Base-by-base conservation (phyloP, 2,113 vertebrate species). In the Hemichromis elongatus region DNA sequence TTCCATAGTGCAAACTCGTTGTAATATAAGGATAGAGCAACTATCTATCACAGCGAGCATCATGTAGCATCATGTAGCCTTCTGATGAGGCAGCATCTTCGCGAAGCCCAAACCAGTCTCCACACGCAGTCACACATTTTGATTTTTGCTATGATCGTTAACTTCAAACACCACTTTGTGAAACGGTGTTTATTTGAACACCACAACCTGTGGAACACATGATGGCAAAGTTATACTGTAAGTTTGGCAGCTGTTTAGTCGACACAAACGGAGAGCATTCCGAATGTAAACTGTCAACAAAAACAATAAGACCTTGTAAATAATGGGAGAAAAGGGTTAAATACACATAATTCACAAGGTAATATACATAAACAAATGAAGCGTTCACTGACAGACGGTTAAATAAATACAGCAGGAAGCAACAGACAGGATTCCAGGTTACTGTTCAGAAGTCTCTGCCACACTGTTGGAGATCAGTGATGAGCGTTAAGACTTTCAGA, bases 351-450 rank as follows among this genome's bases (percentile, higher is more conserved):
- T 77, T 88, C 82, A 70, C 30, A 40, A 19, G 18, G 33, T 53
- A 59, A 79, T n/a, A 79, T 45, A 75, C 12, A 82, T 79, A 26
- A 86, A 87, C 45, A 85, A 80, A 55, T 50, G 8, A n/a, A 50
- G 42, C 53, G 18, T 70, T 88, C 35, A 61, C 57, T 63, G 63
- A 88, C 30, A 35, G 68, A 57, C 7, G 1, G 4, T 33, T 83
- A 61, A 84, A 86, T 84, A 75, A 88, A 84, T 16, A 45, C 84
- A 93, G 87, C 86, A 93, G 79, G 19, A 19, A 66, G 80, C 70
- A 88, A 77, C 61, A 92, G 82, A 89, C 88, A 86, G 53, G 19
- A 55, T 18, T 77, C 83, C 28, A 45, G 28, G 40, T 85, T 77
- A 83, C 40, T 66, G 33, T 82, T 87, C 73, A 47, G 12, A 77